These are phyloP conservation scores for Philopotamus ludificatus DNA, from an alignment of 1,140 invertebrate species.

Conservation along the genomic window DNA sequence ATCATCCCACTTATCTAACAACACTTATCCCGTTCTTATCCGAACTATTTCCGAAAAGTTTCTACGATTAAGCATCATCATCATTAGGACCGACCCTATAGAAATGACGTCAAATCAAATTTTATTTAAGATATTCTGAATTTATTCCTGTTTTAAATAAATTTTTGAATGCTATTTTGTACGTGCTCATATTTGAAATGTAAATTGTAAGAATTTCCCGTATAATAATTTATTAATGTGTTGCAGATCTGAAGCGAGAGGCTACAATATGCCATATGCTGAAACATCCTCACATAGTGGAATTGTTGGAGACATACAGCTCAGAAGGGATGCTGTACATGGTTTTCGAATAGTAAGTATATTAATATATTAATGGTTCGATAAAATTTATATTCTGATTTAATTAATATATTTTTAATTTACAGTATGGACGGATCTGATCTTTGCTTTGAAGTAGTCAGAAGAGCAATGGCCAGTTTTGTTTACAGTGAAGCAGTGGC, in stretches of 20 bases:
- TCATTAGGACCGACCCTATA: too few relatives aligned
- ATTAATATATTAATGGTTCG: background rate
- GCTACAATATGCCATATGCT: constrained; percentile 99
- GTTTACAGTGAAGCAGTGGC: constrained; percentile 98
- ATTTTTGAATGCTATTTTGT: too few relatives aligned
- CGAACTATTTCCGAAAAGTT: too few relatives aligned
- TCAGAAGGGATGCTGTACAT: constrained; percentile 98
- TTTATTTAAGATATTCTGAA: too few relatives aligned
- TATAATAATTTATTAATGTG: constrained; percentile 38
- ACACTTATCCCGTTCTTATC: too few relatives aligned
- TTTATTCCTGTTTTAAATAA: too few relatives aligned
- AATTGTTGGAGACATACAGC: constrained; percentile 96
- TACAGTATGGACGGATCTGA: constrained; percentile 98
- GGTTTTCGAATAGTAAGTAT: constrained; percentile 98
- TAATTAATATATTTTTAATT: constrained; percentile 46
- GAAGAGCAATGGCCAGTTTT: constrained; percentile 91
- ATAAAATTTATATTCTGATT: background rate
- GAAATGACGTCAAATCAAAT: too few relatives aligned
- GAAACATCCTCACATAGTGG: constrained; percentile 98
- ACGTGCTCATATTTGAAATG: too few relatives aligned
- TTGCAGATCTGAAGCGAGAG: constrained; percentile 93
- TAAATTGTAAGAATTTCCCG: too few relatives aligned
- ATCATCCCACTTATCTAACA: too few relatives aligned
- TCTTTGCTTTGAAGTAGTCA: constrained; percentile 97
- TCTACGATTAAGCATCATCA: too few relatives aligned